Base-by-base conservation (phyloP, 2,113 vertebrate species). In the Oreochromis niloticus region DNA sequence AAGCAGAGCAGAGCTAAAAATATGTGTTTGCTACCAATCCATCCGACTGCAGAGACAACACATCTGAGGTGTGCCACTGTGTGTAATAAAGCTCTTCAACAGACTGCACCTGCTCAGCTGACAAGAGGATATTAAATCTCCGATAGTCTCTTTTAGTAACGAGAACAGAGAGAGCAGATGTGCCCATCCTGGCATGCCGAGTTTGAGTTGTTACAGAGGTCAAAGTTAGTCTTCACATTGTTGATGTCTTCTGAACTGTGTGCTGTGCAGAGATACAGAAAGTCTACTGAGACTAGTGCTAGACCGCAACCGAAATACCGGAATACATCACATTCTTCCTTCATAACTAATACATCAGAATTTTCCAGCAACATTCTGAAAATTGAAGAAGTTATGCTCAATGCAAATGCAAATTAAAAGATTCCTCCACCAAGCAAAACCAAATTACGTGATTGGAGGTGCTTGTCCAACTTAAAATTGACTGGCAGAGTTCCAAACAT, bases 71-170 rank as follows among this genome's bases (percentile, higher is more conserved):
- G 71, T 88, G 61, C 46, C 30, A 54, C 59, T 57, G 19, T 54
- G 82, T 78, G 84, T 86, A 54, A 59, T 43, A 7, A 55, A 82
- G 80, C 82, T 75, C 86, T 56, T 83, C 66, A 80, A 82, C 83
- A 52, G 9, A 43, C 73, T 80, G 68, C 84, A 85, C 84, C 82
- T 89, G 87, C 52, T 89, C 85, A 59, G 61, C 86, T 75, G 85
- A 90, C 91, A 66, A 61, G 83, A 89, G 75, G 68, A 90, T 83
- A 87, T 94, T 90, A 90, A 84, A 87, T 85, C 79, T 68, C 66
- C 68, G 52, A 90, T 56, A 85, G 36, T 75, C 73, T 75, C 50
- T 46, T 83, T 88, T 50, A 66, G 71, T 61, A 83, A 85, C 66
- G 56, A 63, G 83, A 87, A 41, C 24, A 56, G 50, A 50, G 46